Percentiles rank a stretch among this genome's conserved stretches.
Conservation (phyloP, 2,113 vertebrate species). For the Malurus cyaneus region DNA sequence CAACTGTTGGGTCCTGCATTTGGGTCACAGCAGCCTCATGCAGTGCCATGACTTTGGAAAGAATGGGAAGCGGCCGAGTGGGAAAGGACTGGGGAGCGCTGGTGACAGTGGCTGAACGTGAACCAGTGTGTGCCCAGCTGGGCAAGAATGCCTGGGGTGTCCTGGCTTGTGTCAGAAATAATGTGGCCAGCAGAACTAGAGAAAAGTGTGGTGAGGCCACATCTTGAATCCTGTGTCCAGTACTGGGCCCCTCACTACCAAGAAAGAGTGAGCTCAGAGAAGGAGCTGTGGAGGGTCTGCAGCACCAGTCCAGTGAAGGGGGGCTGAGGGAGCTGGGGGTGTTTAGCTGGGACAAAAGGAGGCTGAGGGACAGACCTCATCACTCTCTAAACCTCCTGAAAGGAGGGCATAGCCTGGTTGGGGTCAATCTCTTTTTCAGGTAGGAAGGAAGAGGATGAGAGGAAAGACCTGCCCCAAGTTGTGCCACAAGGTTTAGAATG, state of each 20-base stretch:
- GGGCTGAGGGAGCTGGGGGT: neutral
- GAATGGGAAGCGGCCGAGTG: neutral
- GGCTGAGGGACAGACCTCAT: neutral
- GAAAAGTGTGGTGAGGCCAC: neutral
- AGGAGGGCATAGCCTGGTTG: neutral
- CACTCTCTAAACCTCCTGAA: neutral
- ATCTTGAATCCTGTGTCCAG: neutral
- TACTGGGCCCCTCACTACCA: neutral
- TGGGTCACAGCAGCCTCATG: neutral
- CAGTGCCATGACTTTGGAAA: neutral
- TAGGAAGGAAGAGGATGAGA: neutral
- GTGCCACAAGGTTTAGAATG: neutral
- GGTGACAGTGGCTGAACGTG: neutral
- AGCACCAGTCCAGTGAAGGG: neutral
- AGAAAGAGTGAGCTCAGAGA: neutral
- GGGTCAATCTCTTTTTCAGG: neutral
- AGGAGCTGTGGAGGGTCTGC: neutral
- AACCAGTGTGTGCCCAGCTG: rapidly evolving
- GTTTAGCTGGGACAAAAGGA: neutral
- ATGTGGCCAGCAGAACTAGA: neutral
- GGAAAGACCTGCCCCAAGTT: neutral
- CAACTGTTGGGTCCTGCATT: neutral
- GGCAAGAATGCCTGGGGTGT: neutral
- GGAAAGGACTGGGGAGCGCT: neutral
- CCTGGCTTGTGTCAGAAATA: neutral